Evolutionary conservation across 1,140 invertebrate genomes (phyloP).

Genomic region (Coelopa frigida): DNA sequence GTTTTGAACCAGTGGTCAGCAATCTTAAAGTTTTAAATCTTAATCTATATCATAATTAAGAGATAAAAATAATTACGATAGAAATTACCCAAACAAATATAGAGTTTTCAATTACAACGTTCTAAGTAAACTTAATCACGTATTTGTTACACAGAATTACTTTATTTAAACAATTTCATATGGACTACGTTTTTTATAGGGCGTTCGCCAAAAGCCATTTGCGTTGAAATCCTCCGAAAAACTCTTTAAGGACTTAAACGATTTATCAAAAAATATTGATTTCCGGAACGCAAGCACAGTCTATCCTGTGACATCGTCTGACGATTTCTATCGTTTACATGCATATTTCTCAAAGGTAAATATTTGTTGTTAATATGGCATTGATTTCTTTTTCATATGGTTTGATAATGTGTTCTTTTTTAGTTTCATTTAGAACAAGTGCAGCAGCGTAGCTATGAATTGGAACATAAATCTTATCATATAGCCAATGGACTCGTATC

Average conservation of each 20-base stretch:
- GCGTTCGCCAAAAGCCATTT: constrained; percentile 48
- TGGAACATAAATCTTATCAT: constrained; percentile 43
- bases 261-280: constrained; percentile 40
- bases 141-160: no score
- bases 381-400: constrained; percentile 1
- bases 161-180: no score
- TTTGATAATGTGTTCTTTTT: constrained; percentile 2
- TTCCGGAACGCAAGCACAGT: constrained; percentile 57
- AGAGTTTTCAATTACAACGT: no score
- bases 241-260: constrained; percentile 47
- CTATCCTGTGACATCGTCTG: constrained; percentile 57
- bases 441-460: constrained; percentile 46
- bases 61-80: no score
- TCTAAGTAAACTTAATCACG: no score
- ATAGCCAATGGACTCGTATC: constrained; percentile 46
- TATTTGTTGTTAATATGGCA: background rate
- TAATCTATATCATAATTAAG: no score
- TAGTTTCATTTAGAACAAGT: constrained; percentile 47
- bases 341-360: constrained; percentile 60
- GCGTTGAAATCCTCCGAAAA: constrained; percentile 49
- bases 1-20: no score
- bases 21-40: no score
- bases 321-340: constrained; percentile 63
- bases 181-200: constrained; percentile 48
- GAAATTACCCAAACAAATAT: no score